Conservation (phyloP, 2,888 invertebrate species). For the Diloba caeruleocephala region DNA sequence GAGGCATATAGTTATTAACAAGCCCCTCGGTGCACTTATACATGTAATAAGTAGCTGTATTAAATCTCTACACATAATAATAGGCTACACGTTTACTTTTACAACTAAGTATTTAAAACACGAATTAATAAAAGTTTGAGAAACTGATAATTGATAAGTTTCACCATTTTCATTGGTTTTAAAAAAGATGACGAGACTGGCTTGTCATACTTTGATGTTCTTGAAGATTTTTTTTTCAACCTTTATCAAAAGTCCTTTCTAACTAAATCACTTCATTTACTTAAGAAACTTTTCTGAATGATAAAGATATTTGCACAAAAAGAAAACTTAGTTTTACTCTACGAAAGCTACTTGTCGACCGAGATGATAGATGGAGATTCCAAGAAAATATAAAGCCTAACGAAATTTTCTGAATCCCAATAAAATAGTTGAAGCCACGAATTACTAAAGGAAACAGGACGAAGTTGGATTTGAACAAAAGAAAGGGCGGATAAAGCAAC, state of each 20-base stretch:
- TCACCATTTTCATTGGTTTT: constrained; percentile 4
- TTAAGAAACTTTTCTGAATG: not conserved
- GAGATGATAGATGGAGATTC: constrained; percentile 5
- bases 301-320: constrained; percentile 4
- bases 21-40: constrained; percentile 38
- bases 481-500: constrained; percentile 71
- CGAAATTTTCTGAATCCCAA: constrained; percentile 39
- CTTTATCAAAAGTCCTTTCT: not conserved
- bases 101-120: not conserved
- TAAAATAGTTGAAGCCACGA: constrained; percentile 61
- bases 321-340: not conserved
- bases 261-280: not conserved
- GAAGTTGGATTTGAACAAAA: constrained; percentile 74
- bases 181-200: not conserved
- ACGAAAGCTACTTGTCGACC: not conserved
- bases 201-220: not conserved
- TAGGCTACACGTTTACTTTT: not conserved
- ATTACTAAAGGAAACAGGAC: constrained; percentile 69
- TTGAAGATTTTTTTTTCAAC: not conserved
- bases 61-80: not conserved
- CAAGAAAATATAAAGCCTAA: constrained; percentile 32
- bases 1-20: constrained; percentile 61
- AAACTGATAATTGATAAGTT: constrained; percentile 9
- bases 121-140: not conserved
- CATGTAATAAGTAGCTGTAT: not conserved